Conservation (phyloP, 2,888 invertebrate genomes). For the Diplolepis rosae region DNA sequence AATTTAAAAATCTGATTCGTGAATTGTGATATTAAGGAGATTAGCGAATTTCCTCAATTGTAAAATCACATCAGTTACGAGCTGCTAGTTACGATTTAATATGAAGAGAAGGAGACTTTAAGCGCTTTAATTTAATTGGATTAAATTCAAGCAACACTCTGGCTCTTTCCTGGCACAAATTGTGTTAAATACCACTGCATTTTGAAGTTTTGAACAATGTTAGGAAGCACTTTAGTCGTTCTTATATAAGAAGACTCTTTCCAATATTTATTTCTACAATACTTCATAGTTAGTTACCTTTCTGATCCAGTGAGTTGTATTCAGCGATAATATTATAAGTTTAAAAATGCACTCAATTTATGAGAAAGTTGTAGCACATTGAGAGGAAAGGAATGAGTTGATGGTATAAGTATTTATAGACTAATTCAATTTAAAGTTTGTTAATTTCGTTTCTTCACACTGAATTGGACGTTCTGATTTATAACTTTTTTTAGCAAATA, state of each 20-base stretch:
- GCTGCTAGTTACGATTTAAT: slow-evolving; percentile 3
- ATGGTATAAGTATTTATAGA: neutral
- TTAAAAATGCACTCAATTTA: neutral
- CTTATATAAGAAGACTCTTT: slow-evolving; percentile 6
- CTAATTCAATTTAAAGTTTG: neutral
- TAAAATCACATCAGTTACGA: slow-evolving; percentile 21
- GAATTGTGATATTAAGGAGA: neutral
- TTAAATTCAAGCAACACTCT: slow-evolving; percentile 19
- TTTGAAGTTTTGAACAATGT: neutral
- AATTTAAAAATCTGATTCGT: too few relatives aligned
- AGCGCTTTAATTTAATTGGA: slow-evolving; percentile 29
- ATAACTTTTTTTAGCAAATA: too few relatives aligned
- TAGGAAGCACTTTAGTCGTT: neutral
- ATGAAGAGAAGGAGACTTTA: neutral
- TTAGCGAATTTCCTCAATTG: slow-evolving; percentile 7
- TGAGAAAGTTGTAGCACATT: neutral
- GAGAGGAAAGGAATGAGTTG: neutral
- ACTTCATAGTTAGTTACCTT: neutral
- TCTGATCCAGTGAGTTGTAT: neutral
- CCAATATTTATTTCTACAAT: neutral
- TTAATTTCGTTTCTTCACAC: neutral
- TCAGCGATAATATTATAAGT: neutral
- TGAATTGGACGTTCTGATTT: neutral
- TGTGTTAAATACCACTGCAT: neutral
- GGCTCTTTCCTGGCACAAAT: slow-evolving; percentile 2